These are phyloP conservation scores for Rana temporaria DNA, from an alignment of 2,113 vertebrate genomes.

Conservation along the genomic window DNA sequence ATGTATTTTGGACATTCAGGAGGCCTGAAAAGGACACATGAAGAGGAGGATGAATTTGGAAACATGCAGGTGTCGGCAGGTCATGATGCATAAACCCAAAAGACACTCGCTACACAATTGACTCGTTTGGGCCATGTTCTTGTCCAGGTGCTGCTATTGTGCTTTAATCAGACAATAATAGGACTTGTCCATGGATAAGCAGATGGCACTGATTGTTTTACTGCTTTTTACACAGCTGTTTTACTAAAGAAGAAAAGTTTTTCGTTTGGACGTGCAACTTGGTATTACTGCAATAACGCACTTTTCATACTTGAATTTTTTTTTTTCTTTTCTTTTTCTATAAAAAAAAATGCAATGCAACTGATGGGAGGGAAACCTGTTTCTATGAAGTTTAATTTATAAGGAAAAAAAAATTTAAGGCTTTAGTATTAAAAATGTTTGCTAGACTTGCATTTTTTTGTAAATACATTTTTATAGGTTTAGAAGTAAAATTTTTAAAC, in stretches of 20 bases:
- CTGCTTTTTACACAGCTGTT: constrained; percentile 84
- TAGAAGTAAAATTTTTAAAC: constrained; percentile 52
- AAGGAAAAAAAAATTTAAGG: constrained; percentile 70
- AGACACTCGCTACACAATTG: constrained; percentile 46
- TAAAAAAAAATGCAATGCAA: constrained; percentile 80
- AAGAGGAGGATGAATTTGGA: constrained; percentile 94
- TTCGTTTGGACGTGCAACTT: constrained; percentile 98
- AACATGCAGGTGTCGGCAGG: constrained; percentile 90
- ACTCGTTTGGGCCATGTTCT: constrained; percentile 14
- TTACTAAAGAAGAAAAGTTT: constrained; percentile 90
- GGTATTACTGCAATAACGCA: constrained; percentile 99
- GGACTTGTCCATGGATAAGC: constrained; percentile 64
- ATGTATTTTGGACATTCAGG: constrained; percentile 69
- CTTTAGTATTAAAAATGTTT: constrained; percentile 79
- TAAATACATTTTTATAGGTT: constrained; percentile 64
- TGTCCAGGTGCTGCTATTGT: constrained; percentile 41
- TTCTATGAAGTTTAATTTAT: constrained; percentile 80
- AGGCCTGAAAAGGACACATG: constrained; percentile 89
- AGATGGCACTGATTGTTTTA: constrained; percentile 80
- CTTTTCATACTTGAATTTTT: constrained; percentile 97
- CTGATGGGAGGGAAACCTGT: constrained; percentile 74
- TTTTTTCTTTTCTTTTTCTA: constrained; percentile 73
- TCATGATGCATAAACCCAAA: constrained; percentile 75
- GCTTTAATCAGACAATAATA: background rate
- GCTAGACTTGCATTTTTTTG: constrained; percentile 71